Evolutionary conservation across 2,888 invertebrate species (phyloP).

Genomic region (Papilio protenor): DNA sequence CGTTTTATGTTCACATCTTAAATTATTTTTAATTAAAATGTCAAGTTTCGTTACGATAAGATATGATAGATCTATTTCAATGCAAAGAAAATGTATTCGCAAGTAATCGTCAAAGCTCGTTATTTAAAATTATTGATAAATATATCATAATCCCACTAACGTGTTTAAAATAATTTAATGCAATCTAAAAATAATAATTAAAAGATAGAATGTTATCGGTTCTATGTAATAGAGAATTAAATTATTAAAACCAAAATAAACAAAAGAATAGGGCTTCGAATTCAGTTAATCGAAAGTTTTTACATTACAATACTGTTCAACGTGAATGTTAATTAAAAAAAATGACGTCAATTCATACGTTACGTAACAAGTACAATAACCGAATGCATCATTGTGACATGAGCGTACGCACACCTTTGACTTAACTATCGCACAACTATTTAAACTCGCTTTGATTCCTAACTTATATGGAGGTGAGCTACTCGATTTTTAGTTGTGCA

Average conservation of each 20-base stretch:
- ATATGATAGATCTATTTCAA: neutral
- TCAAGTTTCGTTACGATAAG: neutral
- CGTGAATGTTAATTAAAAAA: neutral
- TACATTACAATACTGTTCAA: neutral
- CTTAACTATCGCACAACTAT: too few species aligned
- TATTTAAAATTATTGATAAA: neutral
- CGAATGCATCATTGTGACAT: constrained; percentile 1
- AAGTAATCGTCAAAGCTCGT: neutral
- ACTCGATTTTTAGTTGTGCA: too few species aligned
- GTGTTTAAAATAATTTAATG: neutral
- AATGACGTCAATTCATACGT: neutral
- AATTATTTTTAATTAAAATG: neutral
- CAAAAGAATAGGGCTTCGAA: neutral
- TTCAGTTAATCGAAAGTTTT: constrained; percentile 4
- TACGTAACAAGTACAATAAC: constrained; percentile 7
- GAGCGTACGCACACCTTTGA: neutral
- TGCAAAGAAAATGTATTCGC: neutral
- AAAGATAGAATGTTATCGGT: neutral
- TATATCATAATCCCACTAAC: too few species aligned
- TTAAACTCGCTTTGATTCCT: too few species aligned
- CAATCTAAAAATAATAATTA: neutral
- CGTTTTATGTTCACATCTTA: too few species aligned
- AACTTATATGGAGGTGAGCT: too few species aligned
- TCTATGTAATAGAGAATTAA: neutral
- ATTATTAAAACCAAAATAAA: neutral